Base-by-base conservation (phyloP, 2,113 vertebrate species). In the Chaetodon trifascialis region DNA sequence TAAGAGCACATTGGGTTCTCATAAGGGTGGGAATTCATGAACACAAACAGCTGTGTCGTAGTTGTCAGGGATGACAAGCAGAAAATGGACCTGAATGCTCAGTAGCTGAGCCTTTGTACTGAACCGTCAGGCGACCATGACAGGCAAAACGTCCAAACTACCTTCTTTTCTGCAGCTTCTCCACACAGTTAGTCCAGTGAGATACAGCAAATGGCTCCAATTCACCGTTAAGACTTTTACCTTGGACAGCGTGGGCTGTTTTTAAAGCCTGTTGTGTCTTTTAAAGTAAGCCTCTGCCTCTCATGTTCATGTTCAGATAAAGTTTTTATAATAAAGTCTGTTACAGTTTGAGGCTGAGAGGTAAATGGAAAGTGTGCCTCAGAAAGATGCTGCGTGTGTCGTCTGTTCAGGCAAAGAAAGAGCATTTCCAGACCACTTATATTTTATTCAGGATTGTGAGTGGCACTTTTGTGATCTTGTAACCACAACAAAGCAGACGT, bases 401-500 rank as follows among this genome's bases (percentile, higher is more conserved):
- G 34, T 30, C n/a, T 70, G 70, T 52, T 47, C 3, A 40, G 36
- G 38, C 23, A 54, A 46, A 65, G 30, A 73, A 15, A 77, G 7
- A 69, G 23, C 3, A 17, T 76, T 40, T 51, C 52, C n/a, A 69
- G 38, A 55, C 23, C 16, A 17, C 16, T 68, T 40, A 1, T 16
- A 59, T 63, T 64, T 75, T 40, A 68, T 73, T 82, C 36, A 47
- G 67, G 10, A 38, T 15, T 25, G 40, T 34, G 36, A 60, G 34
- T 15, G 51, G 17, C 49, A 64, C 76, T 51, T 46, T 44, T 78
- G 56, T 71, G 77, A 67, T 77, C 55, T 70, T 38, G 25, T 68
- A 60, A 30, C 73, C 72, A 44, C 25, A 54, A 52, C 40, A 71
- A 59, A 82, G 40, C 34, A 11, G 36, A 0, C 3, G 40, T 55